These are phyloP conservation scores for Bagarius yarrelli DNA, from an alignment of 2,113 vertebrate genomes.

Conservation along the genomic window DNA sequence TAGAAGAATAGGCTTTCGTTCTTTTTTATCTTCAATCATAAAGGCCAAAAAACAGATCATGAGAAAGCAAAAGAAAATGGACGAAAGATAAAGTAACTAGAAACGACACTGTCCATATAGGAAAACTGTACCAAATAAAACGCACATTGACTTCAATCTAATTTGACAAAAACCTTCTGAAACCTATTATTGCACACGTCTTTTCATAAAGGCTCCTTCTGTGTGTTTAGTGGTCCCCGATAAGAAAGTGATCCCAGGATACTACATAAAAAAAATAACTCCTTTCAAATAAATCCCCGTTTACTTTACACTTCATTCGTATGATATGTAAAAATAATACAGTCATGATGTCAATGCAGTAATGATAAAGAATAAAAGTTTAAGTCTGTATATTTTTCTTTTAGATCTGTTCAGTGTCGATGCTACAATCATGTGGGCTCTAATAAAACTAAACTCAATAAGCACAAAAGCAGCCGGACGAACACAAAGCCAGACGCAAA, in stretches of 20 bases:
- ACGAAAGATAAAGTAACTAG: not conserved
- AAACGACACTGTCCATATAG: not conserved
- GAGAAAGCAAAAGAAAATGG: not conserved
- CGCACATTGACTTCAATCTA: constrained; percentile 26
- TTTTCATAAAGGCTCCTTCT: constrained; percentile 69
- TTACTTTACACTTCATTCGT: constrained; percentile 51
- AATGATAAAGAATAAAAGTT: constrained; percentile 42
- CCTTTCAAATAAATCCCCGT: constrained; percentile 38
- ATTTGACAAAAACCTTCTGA: constrained; percentile 33
- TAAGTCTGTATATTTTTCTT: constrained; percentile 45
- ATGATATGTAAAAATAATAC: constrained; percentile 40
- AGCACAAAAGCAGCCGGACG: constrained; percentile 36
- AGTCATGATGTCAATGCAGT: constrained; percentile 37
- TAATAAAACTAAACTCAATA: constrained; percentile 35
- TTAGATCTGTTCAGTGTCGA: constrained; percentile 28
- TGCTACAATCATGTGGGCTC: not conserved
- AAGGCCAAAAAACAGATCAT: not conserved
- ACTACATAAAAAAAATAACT: constrained; percentile 44
- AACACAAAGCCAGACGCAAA: constrained; percentile 30
- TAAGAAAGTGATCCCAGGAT: constrained; percentile 55
- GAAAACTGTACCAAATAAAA: constrained; percentile 27
- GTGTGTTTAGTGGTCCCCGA: constrained; percentile 41
- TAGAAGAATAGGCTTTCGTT: constrained; percentile 76
- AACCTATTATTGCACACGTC: constrained; percentile 70
- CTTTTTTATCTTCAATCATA: constrained; percentile 34